Conservation (phyloP, 2,888 invertebrate genomes). For the Sicus ferrugineus region DNA sequence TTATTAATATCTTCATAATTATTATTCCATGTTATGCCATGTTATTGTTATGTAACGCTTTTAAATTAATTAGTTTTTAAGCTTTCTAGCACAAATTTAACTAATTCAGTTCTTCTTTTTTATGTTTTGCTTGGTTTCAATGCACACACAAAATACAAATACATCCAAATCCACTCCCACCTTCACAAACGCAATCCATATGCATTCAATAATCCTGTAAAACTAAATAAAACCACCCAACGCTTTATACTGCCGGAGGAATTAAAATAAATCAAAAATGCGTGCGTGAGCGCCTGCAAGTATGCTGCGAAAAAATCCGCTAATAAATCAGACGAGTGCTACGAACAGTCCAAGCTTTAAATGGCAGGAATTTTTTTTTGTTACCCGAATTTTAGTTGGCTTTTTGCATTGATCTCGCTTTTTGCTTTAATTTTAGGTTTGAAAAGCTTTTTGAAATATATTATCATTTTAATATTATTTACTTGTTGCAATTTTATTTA, state of each 20-base stretch:
- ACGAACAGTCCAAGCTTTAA: slow-evolving; percentile 21
- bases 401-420: slow-evolving; percentile 30
- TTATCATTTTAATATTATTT: background rate
- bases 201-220: background rate
- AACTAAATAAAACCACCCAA: slow-evolving; percentile 7
- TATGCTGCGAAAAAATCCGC: slow-evolving; percentile 27
- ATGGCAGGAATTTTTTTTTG: slow-evolving; percentile 34
- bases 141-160: slow-evolving; percentile 21
- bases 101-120: slow-evolving; percentile 62
- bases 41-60: slow-evolving; percentile 5
- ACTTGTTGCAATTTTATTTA: background rate
- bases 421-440: background rate
- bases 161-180: background rate
- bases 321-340: slow-evolving; percentile 16
- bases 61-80: slow-evolving; percentile 13
- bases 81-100: slow-evolving; percentile 50
- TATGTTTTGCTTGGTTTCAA: slow-evolving; percentile 60
- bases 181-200: background rate
- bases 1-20: slow-evolving; percentile 20
- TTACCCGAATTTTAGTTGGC: slow-evolving; percentile 19
- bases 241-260: slow-evolving; percentile 24
- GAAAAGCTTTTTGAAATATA: background rate
- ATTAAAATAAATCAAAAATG: slow-evolving; percentile 23
- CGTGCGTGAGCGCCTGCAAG: slow-evolving; percentile 28
- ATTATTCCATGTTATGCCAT: background rate